phyloP scores from a whole-genome alignment of 2,888 invertebrate species.

The Ichneumoninae sp. region DNA sequence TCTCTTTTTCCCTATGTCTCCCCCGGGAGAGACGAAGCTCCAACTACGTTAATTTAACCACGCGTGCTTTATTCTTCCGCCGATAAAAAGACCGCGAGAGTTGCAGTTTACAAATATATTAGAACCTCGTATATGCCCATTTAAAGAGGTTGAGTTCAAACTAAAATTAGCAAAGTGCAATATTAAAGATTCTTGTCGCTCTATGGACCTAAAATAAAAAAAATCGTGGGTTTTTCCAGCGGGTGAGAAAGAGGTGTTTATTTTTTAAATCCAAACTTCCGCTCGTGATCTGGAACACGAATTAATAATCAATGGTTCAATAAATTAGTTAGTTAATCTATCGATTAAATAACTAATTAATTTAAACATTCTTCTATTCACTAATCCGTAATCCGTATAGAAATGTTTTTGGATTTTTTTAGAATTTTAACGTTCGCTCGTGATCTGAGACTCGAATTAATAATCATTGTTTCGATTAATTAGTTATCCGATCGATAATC shows the following conservation, averaged over 20 bases:
- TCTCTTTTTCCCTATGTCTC: conserved; percentile 22
- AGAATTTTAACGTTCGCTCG: background rate
- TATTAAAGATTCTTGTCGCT: background rate
- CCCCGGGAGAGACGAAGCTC: conserved; percentile 14
- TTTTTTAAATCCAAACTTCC: too few relatives aligned
- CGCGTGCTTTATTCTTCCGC: conserved; percentile 19
- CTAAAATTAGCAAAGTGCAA: background rate
- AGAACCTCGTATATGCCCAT: background rate
- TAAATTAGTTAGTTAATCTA: background rate
- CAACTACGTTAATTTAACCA: conserved; percentile 42
- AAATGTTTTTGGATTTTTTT: too few relatives aligned
- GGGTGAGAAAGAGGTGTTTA: background rate
- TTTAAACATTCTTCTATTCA: too few relatives aligned
- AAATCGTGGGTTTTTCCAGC: too few relatives aligned
- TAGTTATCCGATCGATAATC: background rate
- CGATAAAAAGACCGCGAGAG: conserved; percentile 23
- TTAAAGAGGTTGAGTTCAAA: background rate
- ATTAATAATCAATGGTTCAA: too few relatives aligned
- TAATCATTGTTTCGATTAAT: background rate
- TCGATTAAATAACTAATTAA: too few relatives aligned
- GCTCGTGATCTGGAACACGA: too few relatives aligned
- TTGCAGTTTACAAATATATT: conserved; percentile 7
- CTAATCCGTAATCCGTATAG: too few relatives aligned
- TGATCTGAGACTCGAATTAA: background rate
- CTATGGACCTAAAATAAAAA: background rate